Conservation (phyloP, 2,888 invertebrate genomes). For the Plebejus anna region DNA sequence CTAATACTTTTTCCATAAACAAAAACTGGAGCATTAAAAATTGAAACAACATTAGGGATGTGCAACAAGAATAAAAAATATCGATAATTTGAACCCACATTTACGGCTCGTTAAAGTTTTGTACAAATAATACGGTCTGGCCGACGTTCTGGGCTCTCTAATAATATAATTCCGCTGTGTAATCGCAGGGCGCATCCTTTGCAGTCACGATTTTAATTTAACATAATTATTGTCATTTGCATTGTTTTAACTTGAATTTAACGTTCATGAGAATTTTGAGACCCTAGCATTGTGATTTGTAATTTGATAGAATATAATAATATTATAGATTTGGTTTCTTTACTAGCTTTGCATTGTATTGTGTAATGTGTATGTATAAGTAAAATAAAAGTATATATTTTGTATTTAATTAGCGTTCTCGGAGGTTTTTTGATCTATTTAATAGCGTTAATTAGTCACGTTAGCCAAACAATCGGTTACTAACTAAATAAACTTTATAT, state of each 20-base stretch:
- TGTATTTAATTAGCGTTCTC: too few species aligned
- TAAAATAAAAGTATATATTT: too few species aligned
- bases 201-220: constrained; percentile 14
- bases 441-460: too few species aligned
- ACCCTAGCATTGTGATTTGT: too few species aligned
- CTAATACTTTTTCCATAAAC: not conserved
- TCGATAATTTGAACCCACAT: constrained; percentile 1
- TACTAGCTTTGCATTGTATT: too few species aligned
- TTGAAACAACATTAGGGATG: not conserved
- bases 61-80: not conserved
- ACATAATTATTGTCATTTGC: not conserved
- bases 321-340: too few species aligned
- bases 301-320: too few species aligned
- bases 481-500: too few species aligned
- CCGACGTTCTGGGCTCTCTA: constrained; percentile 9
- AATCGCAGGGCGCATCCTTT: constrained; percentile 1
- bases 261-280: not conserved
- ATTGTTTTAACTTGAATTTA: not conserved
- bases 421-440: too few species aligned
- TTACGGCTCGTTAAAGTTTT: constrained; percentile 17
- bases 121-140: constrained; percentile 14
- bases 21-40: not conserved
- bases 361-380: too few species aligned
- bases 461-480: too few species aligned
- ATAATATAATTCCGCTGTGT: constrained; percentile 6